phyloP scores from a whole-genome alignment of 2,888 invertebrate species.

The Pyrrhosoma nymphula region DNA sequence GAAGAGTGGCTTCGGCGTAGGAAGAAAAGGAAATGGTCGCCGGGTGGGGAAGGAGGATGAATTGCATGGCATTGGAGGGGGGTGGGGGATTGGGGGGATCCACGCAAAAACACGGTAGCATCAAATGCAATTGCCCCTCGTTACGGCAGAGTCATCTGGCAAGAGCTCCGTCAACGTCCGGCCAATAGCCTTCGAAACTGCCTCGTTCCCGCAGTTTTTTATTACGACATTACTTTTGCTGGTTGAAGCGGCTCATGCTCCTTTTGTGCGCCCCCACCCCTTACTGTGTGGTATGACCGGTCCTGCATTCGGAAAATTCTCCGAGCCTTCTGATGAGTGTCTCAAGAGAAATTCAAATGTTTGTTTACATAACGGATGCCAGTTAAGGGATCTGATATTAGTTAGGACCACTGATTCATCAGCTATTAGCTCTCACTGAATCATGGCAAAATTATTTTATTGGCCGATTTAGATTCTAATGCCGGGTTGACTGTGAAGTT shows the following conservation, averaged over 20 bases:
- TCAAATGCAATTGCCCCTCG: conserved; percentile 64
- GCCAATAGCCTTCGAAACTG: conserved; percentile 28
- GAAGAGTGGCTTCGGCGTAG: conserved; percentile 33
- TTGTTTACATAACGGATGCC: not conserved
- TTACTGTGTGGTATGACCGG: not conserved
- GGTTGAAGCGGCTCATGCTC: not conserved
- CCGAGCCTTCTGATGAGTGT: not conserved
- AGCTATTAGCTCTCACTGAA: not conserved
- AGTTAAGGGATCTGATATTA: not conserved
- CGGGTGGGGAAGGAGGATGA: conserved; percentile 37
- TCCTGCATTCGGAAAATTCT: not conserved
- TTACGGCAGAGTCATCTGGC: conserved; percentile 57
- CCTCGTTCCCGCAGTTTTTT: conserved; percentile 11
- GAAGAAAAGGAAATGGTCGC: conserved; percentile 19
- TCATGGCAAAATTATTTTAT: not conserved
- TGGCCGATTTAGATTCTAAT: not conserved
- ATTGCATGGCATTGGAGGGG: conserved; percentile 23
- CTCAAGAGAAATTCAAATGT: not conserved
- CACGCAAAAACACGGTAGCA: conserved; percentile 62
- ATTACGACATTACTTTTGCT: conserved; percentile 50
- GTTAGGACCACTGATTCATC: not conserved
- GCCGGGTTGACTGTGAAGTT: too few species aligned
- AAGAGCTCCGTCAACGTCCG: conserved; percentile 63
- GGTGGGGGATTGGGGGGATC: conserved; percentile 42
- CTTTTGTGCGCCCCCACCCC: not conserved